phyloP scores from a whole-genome alignment of 2,888 invertebrate genomes.

The Charanyca ferruginea region DNA sequence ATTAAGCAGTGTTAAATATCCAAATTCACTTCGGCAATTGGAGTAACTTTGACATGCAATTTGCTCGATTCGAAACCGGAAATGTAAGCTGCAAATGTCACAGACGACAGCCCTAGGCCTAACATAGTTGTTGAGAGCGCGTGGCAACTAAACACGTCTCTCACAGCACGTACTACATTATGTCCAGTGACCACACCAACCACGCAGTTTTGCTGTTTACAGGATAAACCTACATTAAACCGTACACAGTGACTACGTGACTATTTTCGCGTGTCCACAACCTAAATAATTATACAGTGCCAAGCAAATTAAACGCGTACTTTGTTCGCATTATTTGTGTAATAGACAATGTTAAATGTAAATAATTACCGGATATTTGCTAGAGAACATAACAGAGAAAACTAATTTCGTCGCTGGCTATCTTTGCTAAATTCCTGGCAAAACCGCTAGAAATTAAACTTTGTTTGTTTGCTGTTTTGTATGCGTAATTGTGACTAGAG shows the following conservation, averaged over 20 bases:
- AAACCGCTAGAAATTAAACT: neutral
- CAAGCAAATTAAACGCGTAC: conserved; percentile 15
- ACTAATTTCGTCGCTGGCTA: conserved; percentile 12
- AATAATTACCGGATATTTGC: conserved; percentile 18
- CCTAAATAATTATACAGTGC: conserved; percentile 28
- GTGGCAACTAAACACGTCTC: conserved; percentile 36
- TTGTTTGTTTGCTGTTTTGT: neutral
- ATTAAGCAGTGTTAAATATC: too few species aligned
- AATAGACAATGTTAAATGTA: conserved; percentile 12
- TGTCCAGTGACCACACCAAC: conserved; percentile 8
- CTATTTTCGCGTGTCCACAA: conserved; percentile 53
- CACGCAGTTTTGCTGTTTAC: conserved; percentile 37
- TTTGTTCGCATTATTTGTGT: conserved; percentile 5
- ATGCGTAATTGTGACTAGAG: neutral
- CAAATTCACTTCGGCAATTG: too few species aligned
- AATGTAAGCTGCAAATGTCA: neutral
- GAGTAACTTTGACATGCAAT: too few species aligned
- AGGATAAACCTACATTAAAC: conserved; percentile 53
- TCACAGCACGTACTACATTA: conserved; percentile 42
- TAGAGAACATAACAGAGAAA: conserved; percentile 22
- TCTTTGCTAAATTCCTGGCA: conserved; percentile 12
- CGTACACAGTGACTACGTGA: conserved; percentile 57
- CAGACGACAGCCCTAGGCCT: conserved; percentile 24
- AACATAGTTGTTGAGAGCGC: conserved; percentile 8
- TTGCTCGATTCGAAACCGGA: too few species aligned